Base-by-base conservation (phyloP, 1,140 invertebrate genomes). In the Brachionus koreanus region DNA sequence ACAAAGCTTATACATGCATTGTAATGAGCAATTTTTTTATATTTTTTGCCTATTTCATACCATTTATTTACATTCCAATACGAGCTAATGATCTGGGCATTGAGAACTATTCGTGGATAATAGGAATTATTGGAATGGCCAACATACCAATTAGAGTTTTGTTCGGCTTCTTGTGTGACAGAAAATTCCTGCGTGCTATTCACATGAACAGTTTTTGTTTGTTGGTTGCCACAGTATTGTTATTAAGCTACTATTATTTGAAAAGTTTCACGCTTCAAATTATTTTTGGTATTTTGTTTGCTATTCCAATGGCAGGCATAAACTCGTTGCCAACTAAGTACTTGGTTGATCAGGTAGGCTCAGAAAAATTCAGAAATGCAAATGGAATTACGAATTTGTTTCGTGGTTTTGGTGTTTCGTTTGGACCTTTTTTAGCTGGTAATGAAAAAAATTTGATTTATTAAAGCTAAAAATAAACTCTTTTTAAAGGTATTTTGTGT, bases 1-100 rank as follows among this genome's bases (percentile, higher is more conserved):
- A 98, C 88, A 91, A 92, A 4, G 90, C 97, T 83, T 98, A 97
- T 86, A 89, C 98, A 72, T 88, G 98, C 72, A 98, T 98, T 88
- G 92, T 92, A 16, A 82, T 95, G 35, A 97, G 95, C 23, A 98
- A 98, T 88, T 96, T 98, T 86, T 92, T 95, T 85, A 98, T 95
- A 4, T 96, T 93, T 86, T 94, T 98, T 84, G 96, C 96, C 43
- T 98, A 97, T 90, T 95, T 97, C 87, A 92, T 97, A 85, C 96
- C 96, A n/a, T 88, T 79, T 94, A 96, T 89, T 90, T 97, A 84
- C 95, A 93, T 87, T 90, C 88, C 88, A 25, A 87, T 89, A 83
- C 86, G 88, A 77, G 89, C 88, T 4, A 77, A 85, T 29, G 82
- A 84, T 39, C 72, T 84, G 39, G 74, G 74, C 9, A 49, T 77